Base-by-base conservation (phyloP, 2,797 vertebrate genomes). In the Sebastes hubbsi region DNA sequence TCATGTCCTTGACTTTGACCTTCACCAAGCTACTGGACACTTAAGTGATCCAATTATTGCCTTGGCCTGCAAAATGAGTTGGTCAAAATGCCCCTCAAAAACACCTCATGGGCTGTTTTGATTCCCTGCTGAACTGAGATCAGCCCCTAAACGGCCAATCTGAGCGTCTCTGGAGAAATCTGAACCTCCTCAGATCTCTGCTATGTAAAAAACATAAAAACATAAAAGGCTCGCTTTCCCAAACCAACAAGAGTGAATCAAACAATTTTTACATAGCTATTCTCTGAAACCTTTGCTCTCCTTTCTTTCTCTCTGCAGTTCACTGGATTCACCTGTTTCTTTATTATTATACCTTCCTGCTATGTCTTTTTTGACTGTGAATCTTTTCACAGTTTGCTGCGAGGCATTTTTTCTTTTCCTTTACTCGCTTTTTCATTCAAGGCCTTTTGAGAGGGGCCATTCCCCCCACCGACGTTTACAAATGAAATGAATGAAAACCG, bases 401-500 rank as follows among this genome's bases (percentile, higher is more conserved):
- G 32, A 69, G 42, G 78, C 76, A 84, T 87, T 89, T 90, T 90
- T 84, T 83, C 78, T 83, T 80, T 85, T 36, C 64, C 75, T 85
- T 85, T 63, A n/a, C 59, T 66, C 52, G 49, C 75, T 78, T 66
- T 86, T 77, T 80, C 82, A 36, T 88, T 84, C 89, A 89, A 90
- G 88, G 88, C 81, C 90, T 84, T 85, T 67, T 77, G 87, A 86
- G 86, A 81, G 84, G 84, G 86, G 83, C 87, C 89, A 75, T 73
- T 72, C 85, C 66, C 81, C 72, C 79, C 63, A 49, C 46, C 46
- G 73, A 89, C 80, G 72, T 93, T 89, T 87, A 90, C 89, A 92
- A 91, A 92, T 91, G 83, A 94, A 93, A 94, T 90, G 86, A 90
- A 92, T 89, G 87, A 91, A 93, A 93, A 90, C 82, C 86, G 78